These are phyloP conservation scores for Oncorhynchus keta DNA, from an alignment of 2,113 vertebrate genomes.

Conservation along the genomic window DNA sequence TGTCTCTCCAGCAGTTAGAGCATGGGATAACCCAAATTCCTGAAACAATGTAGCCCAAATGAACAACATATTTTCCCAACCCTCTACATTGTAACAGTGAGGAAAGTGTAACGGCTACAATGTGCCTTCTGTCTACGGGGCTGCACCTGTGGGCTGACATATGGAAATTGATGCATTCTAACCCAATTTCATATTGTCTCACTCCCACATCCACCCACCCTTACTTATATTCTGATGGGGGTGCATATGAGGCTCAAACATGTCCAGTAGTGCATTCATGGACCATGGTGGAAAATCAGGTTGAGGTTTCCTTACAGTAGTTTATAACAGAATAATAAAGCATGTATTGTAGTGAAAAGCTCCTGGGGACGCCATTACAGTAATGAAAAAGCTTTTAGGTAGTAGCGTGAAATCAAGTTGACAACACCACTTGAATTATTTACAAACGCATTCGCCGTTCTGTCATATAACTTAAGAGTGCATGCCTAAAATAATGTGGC, in stretches of 20 bases:
- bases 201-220: slow-evolving; percentile 41
- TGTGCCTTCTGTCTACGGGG: slow-evolving; percentile 51
- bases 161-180: slow-evolving; percentile 63
- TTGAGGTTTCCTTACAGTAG: too few relatives aligned
- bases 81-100: slow-evolving; percentile 7
- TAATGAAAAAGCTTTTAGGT: too few relatives aligned
- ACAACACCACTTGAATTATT: neutral
- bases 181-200: slow-evolving; percentile 46
- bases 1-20: neutral
- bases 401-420: neutral
- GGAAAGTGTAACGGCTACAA: slow-evolving; percentile 45
- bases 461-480: neutral
- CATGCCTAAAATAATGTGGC: neutral
- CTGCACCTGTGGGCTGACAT: slow-evolving; percentile 54
- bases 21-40: neutral
- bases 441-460: neutral
- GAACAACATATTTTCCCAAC: neutral
- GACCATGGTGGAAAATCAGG: neutral
- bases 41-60: neutral
- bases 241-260: slow-evolving; percentile 7
- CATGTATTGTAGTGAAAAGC: too few relatives aligned
- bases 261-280: neutral
- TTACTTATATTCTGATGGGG: slow-evolving; percentile 25
- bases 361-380: too few relatives aligned
- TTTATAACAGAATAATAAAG: too few relatives aligned